phyloP scores from a whole-genome alignment of 1,140 invertebrate species.

The Lepidurus apus region DNA sequence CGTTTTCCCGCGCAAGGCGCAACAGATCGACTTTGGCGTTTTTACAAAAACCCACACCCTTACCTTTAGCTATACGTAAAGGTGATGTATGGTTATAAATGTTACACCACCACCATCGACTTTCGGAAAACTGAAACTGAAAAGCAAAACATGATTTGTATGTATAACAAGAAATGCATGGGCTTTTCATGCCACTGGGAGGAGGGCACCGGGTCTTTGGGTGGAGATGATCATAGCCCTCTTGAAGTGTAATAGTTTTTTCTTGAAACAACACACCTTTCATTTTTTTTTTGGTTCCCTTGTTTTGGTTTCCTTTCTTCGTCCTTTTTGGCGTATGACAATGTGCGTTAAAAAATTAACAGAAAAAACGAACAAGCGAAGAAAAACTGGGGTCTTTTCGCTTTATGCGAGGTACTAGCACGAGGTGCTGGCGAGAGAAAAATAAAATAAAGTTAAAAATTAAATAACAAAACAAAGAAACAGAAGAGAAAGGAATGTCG shows the following conservation, averaged over 20 bases:
- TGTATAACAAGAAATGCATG: conserved; percentile 6
- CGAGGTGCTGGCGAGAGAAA: too few relatives aligned
- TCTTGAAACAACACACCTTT: conserved; percentile 17
- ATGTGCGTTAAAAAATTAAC: too few relatives aligned
- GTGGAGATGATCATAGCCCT: conserved; percentile 6
- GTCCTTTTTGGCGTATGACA: too few relatives aligned
- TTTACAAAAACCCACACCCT: neutral
- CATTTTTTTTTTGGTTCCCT: neutral
- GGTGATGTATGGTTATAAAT: conserved; percentile 9
- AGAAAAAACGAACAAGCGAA: neutral
- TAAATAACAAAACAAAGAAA: neutral
- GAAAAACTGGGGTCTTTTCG: neutral
- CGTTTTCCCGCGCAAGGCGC: neutral
- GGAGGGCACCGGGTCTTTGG: neutral
- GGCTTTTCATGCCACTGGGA: neutral
- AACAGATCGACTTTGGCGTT: neutral
- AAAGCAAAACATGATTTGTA: neutral
- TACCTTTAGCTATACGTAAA: conserved; percentile 9
- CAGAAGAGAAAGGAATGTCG: neutral
- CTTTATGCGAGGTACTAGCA: neutral
- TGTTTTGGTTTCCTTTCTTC: too few relatives aligned
- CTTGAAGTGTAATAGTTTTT: neutral
- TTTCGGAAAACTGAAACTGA: too few relatives aligned
- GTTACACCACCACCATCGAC: neutral
- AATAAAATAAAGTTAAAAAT: too few relatives aligned